Evolutionary conservation across 1,140 invertebrate genomes (phyloP), one percentile per base, ranked within the genome.

Genomic region (Platyscapa corneri): DNA sequence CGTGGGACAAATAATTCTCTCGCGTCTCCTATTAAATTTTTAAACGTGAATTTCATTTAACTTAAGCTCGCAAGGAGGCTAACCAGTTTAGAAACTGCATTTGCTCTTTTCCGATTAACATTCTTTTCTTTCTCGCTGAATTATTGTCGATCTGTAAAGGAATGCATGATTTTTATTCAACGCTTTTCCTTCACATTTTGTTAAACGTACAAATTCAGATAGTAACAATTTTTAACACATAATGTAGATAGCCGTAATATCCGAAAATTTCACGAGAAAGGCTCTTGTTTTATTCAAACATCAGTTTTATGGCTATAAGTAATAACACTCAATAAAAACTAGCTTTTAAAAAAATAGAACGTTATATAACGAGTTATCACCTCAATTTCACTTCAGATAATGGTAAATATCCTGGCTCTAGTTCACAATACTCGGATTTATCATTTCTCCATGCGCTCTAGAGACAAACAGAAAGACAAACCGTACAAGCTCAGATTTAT

Each of bases 401-500:
- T 37, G 32, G 67, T 3, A 32, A 56, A 82, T 72, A 42, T 16
- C 10, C 20, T 12, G 18, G 20, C 0, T 39, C 32, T 72, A 2
- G 34, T 72, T 72, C 18, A 39, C 37, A 72, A 37, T 23, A 39
- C 1, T 27, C 0, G 20, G 14, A 20, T 72, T 72, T 23, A 72
- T 16, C 34, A 39, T 72, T 10, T 42, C 37, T 42, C 20, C 18
- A 42, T n/a, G 23, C 37, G 23, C 20, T 6, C 27, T 39, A 6
- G 37, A 74, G 18, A 74, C 37, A 76, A 53, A 75, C n/a, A 49
- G 8, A 49, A 53, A 76, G 37, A 53, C 53, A 76, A 6, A 18
- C 3, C 46, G 23, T 76, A 6, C 27, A 53, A 20, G 77, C 7
- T 39, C 27, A 75, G 70, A 85, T 85, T 85, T 81, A 81, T 74